Conservation (phyloP, 2,797 vertebrate species). For the Nannoperca australis region DNA sequence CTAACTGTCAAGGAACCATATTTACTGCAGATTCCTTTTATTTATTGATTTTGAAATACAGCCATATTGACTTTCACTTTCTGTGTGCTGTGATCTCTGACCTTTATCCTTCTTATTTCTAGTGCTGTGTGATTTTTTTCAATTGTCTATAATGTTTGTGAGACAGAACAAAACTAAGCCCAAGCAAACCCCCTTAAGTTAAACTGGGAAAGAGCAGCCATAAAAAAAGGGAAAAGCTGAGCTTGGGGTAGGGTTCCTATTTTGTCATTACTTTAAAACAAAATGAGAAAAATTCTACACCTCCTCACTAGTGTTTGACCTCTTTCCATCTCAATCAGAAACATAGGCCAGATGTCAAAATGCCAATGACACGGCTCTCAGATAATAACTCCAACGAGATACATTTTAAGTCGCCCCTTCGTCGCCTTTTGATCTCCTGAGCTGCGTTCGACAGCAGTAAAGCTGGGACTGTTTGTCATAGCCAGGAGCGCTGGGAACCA, state of each 20-base stretch:
- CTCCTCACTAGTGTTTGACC: conserved; percentile 31
- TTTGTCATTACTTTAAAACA: conserved; percentile 30
- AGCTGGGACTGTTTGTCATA: conserved; percentile 81
- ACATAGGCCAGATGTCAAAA: conserved; percentile 53
- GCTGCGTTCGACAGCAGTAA: conserved; percentile 61
- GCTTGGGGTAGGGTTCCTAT: neutral
- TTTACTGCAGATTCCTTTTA: too few species aligned
- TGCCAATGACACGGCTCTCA: conserved; percentile 46
- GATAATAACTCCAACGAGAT: conserved; percentile 61
- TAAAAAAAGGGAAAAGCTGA: conserved; percentile 6
- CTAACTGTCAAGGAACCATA: too few species aligned
- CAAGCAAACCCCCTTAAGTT: neutral
- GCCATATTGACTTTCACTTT: neutral
- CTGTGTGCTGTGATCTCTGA: neutral
- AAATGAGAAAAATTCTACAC: conserved; percentile 19
- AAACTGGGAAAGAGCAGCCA: conserved; percentile 4
- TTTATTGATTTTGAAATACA: neutral
- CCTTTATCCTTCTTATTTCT: neutral
- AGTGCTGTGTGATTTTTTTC: neutral
- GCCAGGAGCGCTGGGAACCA: conserved; percentile 86
- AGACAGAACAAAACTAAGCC: neutral
- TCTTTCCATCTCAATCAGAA: conserved; percentile 60
- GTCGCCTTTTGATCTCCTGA: conserved; percentile 69
- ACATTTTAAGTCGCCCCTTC: conserved; percentile 47
- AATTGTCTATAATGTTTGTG: neutral